phyloP scores from a whole-genome alignment of 2,797 vertebrate species.

The Discoglossus pictus region DNA sequence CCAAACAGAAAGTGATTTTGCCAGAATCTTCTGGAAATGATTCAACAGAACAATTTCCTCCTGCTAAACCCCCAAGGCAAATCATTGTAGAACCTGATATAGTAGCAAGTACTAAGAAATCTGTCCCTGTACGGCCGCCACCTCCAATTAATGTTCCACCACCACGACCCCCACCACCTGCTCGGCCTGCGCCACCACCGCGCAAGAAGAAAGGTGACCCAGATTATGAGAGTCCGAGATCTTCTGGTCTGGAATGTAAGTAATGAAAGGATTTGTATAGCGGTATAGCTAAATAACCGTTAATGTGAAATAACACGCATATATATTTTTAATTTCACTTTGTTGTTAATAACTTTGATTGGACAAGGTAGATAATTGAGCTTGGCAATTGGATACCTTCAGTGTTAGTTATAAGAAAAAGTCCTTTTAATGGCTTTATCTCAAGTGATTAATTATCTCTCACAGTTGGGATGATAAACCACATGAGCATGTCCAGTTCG shows the following conservation, averaged over 20 bases:
- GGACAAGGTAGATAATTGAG: too few species aligned
- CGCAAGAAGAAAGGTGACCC: slow-evolving; percentile 83
- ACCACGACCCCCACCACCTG: slow-evolving; percentile 88
- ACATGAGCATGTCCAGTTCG: too few species aligned
- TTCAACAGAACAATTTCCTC: slow-evolving; percentile 72
- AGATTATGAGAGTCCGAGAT: slow-evolving; percentile 79
- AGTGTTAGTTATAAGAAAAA: too few species aligned
- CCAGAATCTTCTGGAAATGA: slow-evolving; percentile 60
- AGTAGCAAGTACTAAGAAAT: slow-evolving; percentile 96
- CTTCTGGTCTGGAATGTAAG: slow-evolving; percentile 83
- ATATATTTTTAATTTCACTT: too few species aligned
- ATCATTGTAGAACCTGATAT: slow-evolving; percentile 92
- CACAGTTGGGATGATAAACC: too few species aligned
- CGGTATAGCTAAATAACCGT: too few species aligned
- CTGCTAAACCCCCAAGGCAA: slow-evolving; percentile 87
- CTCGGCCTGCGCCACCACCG: slow-evolving; percentile 80
- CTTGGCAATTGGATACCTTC: too few species aligned
- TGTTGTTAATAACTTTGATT: too few species aligned
- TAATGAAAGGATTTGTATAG: too few species aligned
- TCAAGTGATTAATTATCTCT: too few species aligned
- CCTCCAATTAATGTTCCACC: slow-evolving; percentile 85
- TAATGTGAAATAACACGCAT: too few species aligned
- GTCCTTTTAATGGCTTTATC: too few species aligned
- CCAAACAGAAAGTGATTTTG: slow-evolving; percentile 69
- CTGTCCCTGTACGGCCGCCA: slow-evolving; percentile 85